A percentile compares a stretch with the other conserved stretches of the same genome.
These are phyloP conservation scores for Allobates femoralis DNA, from an alignment of 2,797 vertebrate species.

Conservation along the genomic window DNA sequence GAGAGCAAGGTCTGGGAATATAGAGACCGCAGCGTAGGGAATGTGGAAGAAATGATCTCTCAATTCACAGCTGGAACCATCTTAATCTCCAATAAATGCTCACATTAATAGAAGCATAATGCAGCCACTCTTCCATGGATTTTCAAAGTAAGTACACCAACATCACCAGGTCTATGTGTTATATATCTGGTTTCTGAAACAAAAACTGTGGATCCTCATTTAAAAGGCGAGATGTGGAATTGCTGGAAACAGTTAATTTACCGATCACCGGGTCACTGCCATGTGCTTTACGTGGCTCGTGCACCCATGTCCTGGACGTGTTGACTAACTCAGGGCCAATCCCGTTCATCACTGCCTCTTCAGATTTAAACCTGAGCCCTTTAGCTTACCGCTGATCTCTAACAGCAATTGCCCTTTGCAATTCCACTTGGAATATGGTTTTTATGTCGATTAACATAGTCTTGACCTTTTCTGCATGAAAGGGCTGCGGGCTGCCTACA, in stretches of 20 bases:
- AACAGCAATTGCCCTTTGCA: constrained; percentile 43
- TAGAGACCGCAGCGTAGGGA: too few species aligned
- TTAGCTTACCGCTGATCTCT: constrained; percentile 27
- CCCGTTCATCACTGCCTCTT: neutral
- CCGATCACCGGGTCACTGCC: neutral
- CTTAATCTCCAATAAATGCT: too few species aligned
- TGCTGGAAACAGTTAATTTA: neutral
- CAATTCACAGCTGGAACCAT: too few species aligned
- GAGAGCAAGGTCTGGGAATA: too few species aligned
- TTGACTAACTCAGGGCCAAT: neutral
- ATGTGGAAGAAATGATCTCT: too few species aligned
- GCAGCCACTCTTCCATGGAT: too few species aligned
- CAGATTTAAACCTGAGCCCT: neutral
- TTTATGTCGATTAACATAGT: constrained; percentile 52
- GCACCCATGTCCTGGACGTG: neutral
- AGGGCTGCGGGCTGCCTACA: constrained; percentile 37
- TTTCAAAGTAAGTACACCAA: too few species aligned
- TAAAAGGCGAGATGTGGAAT: neutral
- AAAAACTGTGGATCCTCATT: too few species aligned
- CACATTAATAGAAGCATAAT: too few species aligned
- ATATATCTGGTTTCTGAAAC: too few species aligned
- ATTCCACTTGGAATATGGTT: constrained; percentile 44
- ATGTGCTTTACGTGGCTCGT: neutral
- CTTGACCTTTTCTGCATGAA: constrained; percentile 44
- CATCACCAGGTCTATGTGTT: too few species aligned